Evolutionary conservation across 2,888 invertebrate genomes (phyloP), one percentile per base, ranked within the genome.

Genomic region (Oxycera nigricornis): DNA sequence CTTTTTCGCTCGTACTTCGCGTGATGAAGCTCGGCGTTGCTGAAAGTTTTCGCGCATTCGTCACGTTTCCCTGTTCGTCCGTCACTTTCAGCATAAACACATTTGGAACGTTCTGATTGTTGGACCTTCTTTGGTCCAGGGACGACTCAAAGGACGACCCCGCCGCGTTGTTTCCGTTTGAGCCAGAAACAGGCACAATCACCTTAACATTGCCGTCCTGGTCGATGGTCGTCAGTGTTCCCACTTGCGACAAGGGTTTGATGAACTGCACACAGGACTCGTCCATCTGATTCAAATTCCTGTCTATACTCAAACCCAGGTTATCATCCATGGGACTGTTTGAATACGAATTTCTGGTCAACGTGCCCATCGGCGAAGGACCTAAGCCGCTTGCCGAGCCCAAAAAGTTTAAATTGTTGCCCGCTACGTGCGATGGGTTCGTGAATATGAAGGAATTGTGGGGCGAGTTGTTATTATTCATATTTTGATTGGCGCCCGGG

Each of bases 1-100:
- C 91, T 83, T 93, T 93, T 81, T 94, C 95, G 85, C 94, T 94
- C 31, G 94, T 94, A 62, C 93, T 91, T 78, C 95, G 88, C 0
- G 91, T 91, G 77, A 93, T 92, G 57, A 89, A 88, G 3, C 90
- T 88, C 1, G 90, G 88, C 24, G 90, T 89, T 35, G 90, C 90
- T 80, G 86, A 81, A 76, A 86, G 76, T 79, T 87, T 82, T 78
- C 83, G 78, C 80, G 87, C 77, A 85, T 83, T 83, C 0, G 88
- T 84, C 2, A 83, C 80, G 78, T 86, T 84, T 24, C 87, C 85
- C 35, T 85, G 82, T 79, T 87, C 88, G 73, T 88, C 88, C 70
- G 87, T 87, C 39, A 91, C 88, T 74, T 88, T 87, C 24, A 91
- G 83, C 46, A 89, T 88, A 9, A 88, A 86, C 9, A 90, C 87